These are phyloP conservation scores for Machaerirhynchus nigripectus DNA, from an alignment of 2,113 vertebrate genomes.

Conservation along the genomic window DNA sequence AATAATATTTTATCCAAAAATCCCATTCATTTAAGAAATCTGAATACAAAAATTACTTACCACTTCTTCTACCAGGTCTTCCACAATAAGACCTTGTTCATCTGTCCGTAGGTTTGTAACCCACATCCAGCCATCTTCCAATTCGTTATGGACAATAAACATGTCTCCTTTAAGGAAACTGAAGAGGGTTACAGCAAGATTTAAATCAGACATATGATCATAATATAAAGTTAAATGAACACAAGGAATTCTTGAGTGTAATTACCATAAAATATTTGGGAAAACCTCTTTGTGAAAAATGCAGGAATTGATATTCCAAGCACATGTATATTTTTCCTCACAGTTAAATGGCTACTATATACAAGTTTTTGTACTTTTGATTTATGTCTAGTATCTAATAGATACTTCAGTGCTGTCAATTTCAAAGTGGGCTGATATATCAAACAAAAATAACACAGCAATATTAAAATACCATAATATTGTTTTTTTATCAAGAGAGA, in stretches of 20 bases:
- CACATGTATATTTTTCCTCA: not conserved
- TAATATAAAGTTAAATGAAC: not conserved
- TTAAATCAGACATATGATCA: not conserved
- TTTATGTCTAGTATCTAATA: not conserved
- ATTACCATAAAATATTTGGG: not conserved
- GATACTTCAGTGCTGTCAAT: not conserved
- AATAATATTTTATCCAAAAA: not conserved
- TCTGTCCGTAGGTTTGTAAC: constrained; percentile 95
- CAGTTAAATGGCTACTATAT: not conserved
- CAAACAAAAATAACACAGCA: not conserved
- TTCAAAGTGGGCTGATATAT: not conserved
- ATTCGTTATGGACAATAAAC: constrained; percentile 99
- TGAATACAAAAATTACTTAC: constrained; percentile 76
- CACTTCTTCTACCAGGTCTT: constrained; percentile 96
- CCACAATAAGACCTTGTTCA: constrained; percentile 97
- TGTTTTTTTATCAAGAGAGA: not conserved
- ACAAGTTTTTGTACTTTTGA: not conserved
- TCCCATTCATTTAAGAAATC: not conserved
- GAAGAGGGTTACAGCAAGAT: constrained; percentile 36
- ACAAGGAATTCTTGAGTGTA: not conserved
- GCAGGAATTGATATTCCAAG: not conserved
- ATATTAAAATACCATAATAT: not conserved
- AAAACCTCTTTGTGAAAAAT: not conserved
- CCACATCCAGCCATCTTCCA: constrained; percentile 99
- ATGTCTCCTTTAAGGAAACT: constrained; percentile 99